phyloP scores from a whole-genome alignment of 2,888 invertebrate genomes.

The Bruchidius siliquastri region DNA sequence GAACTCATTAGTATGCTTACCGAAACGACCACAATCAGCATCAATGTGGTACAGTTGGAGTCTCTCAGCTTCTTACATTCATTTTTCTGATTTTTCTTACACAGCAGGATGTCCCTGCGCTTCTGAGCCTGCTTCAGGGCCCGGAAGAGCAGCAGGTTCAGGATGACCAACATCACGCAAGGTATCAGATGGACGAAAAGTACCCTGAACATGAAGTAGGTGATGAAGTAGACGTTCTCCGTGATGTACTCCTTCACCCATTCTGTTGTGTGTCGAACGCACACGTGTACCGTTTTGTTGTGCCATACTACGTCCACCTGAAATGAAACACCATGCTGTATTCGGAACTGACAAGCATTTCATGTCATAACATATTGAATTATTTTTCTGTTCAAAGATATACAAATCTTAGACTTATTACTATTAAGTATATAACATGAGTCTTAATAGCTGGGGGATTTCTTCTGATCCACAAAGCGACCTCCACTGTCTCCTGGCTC shows the following conservation, averaged over 20 bases:
- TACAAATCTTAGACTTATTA: too few relatives aligned
- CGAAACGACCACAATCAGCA: constrained; percentile 83
- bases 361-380: too few relatives aligned
- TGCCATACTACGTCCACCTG: constrained; percentile 67
- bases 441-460: too few relatives aligned
- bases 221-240: constrained; percentile 73
- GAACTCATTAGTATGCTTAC: too few relatives aligned
- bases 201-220: constrained; percentile 80
- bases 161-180: constrained; percentile 79
- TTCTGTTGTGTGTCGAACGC: constrained; percentile 58
- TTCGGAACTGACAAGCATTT: too few relatives aligned
- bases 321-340: constrained; percentile 25
- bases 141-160: constrained; percentile 81
- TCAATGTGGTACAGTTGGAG: constrained; percentile 80
- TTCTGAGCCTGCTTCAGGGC: constrained; percentile 80
- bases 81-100: constrained; percentile 55
- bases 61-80: constrained; percentile 75
- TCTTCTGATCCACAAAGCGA: too few relatives aligned
- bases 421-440: too few relatives aligned
- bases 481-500: too few relatives aligned
- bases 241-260: constrained; percentile 68
- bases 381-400: too few relatives aligned
- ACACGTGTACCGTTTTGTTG: constrained; percentile 62
- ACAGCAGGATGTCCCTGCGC: constrained; percentile 40
- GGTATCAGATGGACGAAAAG: constrained; percentile 89